phyloP scores from a whole-genome alignment of 2,888 invertebrate species.

The Chaitophorus viminalis region DNA sequence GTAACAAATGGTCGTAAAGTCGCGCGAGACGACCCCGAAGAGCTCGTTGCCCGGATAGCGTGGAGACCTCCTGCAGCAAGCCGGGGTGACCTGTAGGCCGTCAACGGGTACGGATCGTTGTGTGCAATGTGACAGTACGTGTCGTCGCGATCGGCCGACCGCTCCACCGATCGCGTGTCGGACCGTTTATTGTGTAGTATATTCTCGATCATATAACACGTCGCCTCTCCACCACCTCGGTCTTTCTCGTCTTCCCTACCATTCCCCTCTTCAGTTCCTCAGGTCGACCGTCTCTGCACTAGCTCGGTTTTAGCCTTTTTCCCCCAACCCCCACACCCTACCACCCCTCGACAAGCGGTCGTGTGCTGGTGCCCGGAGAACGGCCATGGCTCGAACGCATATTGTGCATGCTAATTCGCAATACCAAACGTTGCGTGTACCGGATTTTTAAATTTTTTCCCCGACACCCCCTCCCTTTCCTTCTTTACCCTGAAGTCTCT shows the following conservation, averaged over 20 bases:
- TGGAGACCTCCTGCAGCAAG: no score
- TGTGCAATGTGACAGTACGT: not conserved
- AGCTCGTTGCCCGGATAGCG: not conserved
- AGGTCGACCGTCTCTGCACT: not conserved
- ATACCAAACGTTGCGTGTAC: not conserved
- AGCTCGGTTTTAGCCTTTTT: not conserved
- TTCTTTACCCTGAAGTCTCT: not conserved
- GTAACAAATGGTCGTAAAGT: no score
- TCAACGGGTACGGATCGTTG: not conserved
- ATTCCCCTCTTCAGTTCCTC: not conserved
- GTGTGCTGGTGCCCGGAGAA: not conserved
- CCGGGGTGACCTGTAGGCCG: no score
- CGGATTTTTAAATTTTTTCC: not conserved
- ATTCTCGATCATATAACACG: not conserved
- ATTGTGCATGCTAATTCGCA: not conserved
- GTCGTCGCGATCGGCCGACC: not conserved
- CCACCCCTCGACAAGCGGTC: not conserved
- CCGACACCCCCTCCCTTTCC: not conserved
- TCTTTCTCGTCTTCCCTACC: not conserved
- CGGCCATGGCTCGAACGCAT: not conserved
- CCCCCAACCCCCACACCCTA: not conserved
- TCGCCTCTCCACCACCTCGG: not conserved
- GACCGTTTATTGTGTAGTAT: not conserved
- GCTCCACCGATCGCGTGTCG: not conserved
- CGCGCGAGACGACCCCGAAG: no score